Conservation (phyloP, 2,113 vertebrate species). For the Progne subis region DNA sequence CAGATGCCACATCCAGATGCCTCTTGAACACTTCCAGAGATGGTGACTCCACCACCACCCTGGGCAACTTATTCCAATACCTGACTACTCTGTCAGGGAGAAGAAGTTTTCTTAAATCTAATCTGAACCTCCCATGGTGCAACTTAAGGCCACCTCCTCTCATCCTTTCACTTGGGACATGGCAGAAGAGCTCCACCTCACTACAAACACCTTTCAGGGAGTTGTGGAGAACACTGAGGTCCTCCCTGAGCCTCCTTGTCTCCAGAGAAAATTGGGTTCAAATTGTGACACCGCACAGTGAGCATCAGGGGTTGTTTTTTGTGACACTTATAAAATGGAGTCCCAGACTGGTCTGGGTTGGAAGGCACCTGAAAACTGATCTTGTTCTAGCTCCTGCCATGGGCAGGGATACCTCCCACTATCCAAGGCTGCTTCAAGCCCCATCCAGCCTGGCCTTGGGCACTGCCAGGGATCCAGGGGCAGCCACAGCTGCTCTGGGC, state of each 20-base stretch:
- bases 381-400: fast-evolving
- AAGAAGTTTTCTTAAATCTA: background rate
- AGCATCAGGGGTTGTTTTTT: background rate
- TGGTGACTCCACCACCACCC: background rate
- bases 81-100: background rate
- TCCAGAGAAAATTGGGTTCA: background rate
- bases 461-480: background rate
- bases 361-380: background rate
- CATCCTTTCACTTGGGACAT: background rate
- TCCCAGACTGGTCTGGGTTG: background rate
- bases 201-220: background rate
- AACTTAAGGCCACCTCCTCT: background rate
- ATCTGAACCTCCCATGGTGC: background rate
- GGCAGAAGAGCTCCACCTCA: background rate
- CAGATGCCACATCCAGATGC: background rate
- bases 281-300: background rate
- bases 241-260: background rate
- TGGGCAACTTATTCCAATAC: background rate
- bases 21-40: background rate
- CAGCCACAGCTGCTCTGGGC: background rate
- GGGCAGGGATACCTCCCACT: background rate
- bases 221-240: background rate
- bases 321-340: background rate
- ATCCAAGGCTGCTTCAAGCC: background rate
- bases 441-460: background rate